Evolutionary conservation across 1,140 invertebrate genomes (phyloP).

Genomic region (Solenopsis invicta): DNA sequence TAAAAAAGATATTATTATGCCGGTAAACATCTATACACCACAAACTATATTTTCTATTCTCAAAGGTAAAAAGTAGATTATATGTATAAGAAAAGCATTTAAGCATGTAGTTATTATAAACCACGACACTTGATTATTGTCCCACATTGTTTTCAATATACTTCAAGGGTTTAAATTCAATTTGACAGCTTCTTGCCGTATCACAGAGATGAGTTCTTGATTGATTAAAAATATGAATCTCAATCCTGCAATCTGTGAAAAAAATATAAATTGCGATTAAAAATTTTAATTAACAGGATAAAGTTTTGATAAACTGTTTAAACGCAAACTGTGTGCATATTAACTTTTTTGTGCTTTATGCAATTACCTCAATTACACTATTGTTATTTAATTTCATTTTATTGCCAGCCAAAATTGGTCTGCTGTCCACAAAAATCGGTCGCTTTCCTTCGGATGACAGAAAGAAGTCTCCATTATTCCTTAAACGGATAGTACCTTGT

Average conservation of each 20-base stretch:
- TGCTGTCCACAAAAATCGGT: conserved; percentile 97
- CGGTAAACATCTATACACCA: not conserved
- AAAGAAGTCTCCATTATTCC: conserved; percentile 97
- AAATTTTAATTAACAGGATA: not conserved
- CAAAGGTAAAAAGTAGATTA: conserved; percentile 25
- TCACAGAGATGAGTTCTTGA: conserved; percentile 95
- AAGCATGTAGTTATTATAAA: conserved; percentile 6
- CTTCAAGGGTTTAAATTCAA: conserved; percentile 87
- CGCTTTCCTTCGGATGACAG: conserved; percentile 98
- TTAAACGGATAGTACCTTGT: conserved; percentile 95
- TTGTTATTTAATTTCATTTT: conserved; percentile 97
- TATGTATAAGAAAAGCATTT: conserved; percentile 21
- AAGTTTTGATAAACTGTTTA: not conserved
- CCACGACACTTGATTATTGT: conserved; percentile 29
- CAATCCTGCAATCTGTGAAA: conserved; percentile 93
- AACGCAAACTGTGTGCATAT: conserved; percentile 15
- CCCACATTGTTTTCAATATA: not conserved
- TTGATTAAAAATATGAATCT: conserved; percentile 97
- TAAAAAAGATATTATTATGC: not conserved
- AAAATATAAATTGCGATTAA: conserved; percentile 61
- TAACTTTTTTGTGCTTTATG: conserved; percentile 15
- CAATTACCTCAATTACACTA: conserved; percentile 95
- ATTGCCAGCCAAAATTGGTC: conserved; percentile 94
- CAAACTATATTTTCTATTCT: conserved; percentile 21
- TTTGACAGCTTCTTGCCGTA: conserved; percentile 94